Conservation (phyloP, 1,140 invertebrate species). For the Drosophila ironensis region DNA sequence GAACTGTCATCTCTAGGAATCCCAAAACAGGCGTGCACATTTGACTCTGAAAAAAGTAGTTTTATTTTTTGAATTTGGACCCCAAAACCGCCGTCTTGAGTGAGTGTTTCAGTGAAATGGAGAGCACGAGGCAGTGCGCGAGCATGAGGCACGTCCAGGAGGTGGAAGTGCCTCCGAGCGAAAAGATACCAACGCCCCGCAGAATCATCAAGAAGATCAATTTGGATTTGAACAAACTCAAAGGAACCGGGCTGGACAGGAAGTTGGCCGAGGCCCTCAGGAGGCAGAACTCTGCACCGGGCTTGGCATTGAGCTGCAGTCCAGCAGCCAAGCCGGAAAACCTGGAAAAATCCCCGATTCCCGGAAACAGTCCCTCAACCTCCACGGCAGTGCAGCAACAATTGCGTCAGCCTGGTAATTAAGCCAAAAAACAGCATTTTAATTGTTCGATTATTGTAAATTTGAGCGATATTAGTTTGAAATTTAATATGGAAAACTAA, state of each 20-base stretch:
- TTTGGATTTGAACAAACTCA: slow-evolving; percentile 68
- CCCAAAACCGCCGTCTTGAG: too few relatives aligned
- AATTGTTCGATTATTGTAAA: neutral
- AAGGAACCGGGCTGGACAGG: slow-evolving; percentile 62
- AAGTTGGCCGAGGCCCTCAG: slow-evolving; percentile 62
- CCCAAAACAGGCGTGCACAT: too few relatives aligned
- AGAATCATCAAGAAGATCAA: slow-evolving; percentile 60
- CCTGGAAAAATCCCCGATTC: too few relatives aligned
- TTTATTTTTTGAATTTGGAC: too few relatives aligned
- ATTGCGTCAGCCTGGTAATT: slow-evolving; percentile 50
- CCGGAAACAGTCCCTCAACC: too few relatives aligned
- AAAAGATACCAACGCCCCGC: slow-evolving; percentile 32
- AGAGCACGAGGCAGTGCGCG: too few relatives aligned
- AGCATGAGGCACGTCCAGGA: too few relatives aligned
- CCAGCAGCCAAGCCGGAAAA: neutral
- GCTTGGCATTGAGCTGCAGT: neutral
- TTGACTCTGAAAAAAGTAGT: too few relatives aligned
- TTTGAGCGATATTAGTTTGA: too few relatives aligned
- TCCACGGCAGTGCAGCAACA: slow-evolving; percentile 11
- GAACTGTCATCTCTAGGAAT: too few relatives aligned
- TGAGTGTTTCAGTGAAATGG: too few relatives aligned
- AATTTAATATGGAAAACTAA: too few relatives aligned
- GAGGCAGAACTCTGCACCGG: slow-evolving; percentile 34
- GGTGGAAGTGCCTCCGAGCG: slow-evolving; percentile 2
- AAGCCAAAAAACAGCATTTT: neutral